Percentiles rank a stretch among this genome's conserved stretches.
Conservation (phyloP, 2,888 invertebrate species). For the Deilephila elpenor region DNA sequence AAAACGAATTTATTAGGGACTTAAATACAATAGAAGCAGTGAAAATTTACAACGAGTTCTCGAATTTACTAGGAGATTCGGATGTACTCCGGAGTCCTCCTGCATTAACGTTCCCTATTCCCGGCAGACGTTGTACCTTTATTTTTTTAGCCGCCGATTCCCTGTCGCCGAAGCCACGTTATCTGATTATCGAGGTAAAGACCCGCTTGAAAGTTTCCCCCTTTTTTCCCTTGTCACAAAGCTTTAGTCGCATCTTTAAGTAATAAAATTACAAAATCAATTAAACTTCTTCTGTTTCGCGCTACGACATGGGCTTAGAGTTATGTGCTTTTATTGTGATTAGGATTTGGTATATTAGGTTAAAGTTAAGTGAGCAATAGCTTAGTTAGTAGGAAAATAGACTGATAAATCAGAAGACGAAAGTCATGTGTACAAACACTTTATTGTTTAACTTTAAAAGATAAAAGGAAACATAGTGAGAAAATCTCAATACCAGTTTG, state of each 20-base stretch:
- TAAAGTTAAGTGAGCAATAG: no score
- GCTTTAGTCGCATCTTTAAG: neutral
- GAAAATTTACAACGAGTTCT: conserved; percentile 1
- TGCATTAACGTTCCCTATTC: conserved; percentile 9
- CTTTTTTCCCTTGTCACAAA: conserved; percentile 23
- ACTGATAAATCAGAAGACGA: no score
- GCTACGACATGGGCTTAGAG: neutral
- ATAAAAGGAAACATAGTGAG: no score
- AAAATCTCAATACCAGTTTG: no score
- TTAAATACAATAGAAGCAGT: conserved; percentile 6
- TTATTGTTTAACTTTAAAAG: no score
- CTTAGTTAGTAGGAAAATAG: no score
- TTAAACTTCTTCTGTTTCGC: conserved; percentile 9
- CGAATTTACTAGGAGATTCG: neutral
- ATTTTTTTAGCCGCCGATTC: conserved; percentile 21
- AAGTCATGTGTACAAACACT: no score
- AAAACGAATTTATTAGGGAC: conserved; percentile 6
- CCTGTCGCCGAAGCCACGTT: conserved; percentile 16
- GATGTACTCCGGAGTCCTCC: neutral
- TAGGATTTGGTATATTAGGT: no score
- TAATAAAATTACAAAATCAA: conserved; percentile 6
- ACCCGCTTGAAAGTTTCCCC: conserved; percentile 21
- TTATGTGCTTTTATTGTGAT: neutral
- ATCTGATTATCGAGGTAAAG: conserved; percentile 26
- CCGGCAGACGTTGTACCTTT: neutral